These are phyloP conservation scores for Arbacia lixula DNA, from an alignment of 53 echinoderm and acorn worm species.

Conservation along the genomic window DNA sequence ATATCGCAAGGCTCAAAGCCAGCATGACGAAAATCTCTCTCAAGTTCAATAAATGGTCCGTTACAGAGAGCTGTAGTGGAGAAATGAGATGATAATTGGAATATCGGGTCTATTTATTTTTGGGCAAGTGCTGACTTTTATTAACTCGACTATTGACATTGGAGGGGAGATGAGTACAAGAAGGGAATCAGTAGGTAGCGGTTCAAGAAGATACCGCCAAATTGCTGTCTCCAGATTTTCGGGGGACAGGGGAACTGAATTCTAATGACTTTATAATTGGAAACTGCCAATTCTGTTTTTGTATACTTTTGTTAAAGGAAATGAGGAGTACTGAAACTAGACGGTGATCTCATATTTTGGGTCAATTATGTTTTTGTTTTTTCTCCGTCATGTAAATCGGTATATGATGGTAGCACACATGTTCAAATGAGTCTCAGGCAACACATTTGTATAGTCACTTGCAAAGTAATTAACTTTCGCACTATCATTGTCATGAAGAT, in stretches of 20 bases:
- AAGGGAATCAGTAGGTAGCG: not conserved
- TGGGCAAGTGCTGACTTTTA: slow-evolving; percentile 57
- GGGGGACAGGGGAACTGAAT: slow-evolving; percentile 28
- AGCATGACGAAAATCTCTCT: not conserved
- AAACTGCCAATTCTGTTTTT: slow-evolving; percentile 4
- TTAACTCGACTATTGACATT: slow-evolving; percentile 48
- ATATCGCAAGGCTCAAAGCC: slow-evolving; percentile 8
- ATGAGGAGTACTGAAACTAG: too few species aligned
- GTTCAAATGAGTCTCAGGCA: too few species aligned
- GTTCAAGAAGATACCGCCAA: not conserved
- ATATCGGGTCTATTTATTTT: slow-evolving; percentile 57
- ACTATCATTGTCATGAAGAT: too few species aligned
- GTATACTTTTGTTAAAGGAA: too few species aligned
- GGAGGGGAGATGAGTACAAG: not conserved
- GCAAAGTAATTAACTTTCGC: too few species aligned
- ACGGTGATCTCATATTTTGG: too few species aligned
- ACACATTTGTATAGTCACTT: too few species aligned
- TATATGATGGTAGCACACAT: too few species aligned
- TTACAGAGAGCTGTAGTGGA: slow-evolving; percentile 8
- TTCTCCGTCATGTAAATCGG: too few species aligned
- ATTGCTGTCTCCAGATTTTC: not conserved
- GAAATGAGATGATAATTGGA: slow-evolving; percentile 61
- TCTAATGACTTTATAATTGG: slow-evolving; percentile 54
- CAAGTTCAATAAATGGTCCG: slow-evolving; percentile 44
- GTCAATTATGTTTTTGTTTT: too few species aligned